These are phyloP conservation scores for Gasterosteus nipponicus DNA, from an alignment of 2,113 vertebrate species.

Conservation along the genomic window DNA sequence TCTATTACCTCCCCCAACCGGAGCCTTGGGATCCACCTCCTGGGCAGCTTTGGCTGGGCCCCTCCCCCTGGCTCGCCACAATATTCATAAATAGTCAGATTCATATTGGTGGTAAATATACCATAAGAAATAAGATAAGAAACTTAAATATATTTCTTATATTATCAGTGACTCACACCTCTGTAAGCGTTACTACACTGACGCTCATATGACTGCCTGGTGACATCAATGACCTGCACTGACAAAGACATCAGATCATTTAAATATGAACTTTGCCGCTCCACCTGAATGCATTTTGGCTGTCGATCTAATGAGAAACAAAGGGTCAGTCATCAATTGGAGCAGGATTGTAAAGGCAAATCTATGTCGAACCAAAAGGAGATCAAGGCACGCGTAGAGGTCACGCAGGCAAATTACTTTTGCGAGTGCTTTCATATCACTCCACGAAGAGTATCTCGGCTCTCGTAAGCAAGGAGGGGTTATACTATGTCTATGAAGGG, in stretches of 20 bases:
- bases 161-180: neutral
- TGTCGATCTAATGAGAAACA: constrained; percentile 48
- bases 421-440: too few species aligned
- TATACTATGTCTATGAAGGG: constrained; percentile 24
- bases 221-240: constrained; percentile 22
- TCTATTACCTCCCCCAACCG: too few species aligned
- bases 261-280: constrained; percentile 29
- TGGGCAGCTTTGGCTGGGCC: too few species aligned
- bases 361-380: too few species aligned
- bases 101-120: neutral
- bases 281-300: constrained; percentile 16
- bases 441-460: too few species aligned
- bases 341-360: constrained; percentile 1
- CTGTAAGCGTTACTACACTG: neutral
- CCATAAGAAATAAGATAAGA: too few species aligned
- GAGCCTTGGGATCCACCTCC: too few species aligned
- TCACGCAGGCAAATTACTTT: too few species aligned
- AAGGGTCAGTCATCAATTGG: constrained; percentile 51
- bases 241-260: neutral
- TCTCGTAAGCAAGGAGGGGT: neutral
- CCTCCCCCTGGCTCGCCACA: too few species aligned
- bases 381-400: too few species aligned
- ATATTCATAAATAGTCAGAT: neutral
- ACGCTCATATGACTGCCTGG: constrained; percentile 10
- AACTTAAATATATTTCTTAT: too few species aligned